A percentile compares a stretch with the other conserved stretches of the same genome.
phyloP scores from a whole-genome alignment of 1,140 invertebrate genomes.

The Polypedilum pembai region DNA sequence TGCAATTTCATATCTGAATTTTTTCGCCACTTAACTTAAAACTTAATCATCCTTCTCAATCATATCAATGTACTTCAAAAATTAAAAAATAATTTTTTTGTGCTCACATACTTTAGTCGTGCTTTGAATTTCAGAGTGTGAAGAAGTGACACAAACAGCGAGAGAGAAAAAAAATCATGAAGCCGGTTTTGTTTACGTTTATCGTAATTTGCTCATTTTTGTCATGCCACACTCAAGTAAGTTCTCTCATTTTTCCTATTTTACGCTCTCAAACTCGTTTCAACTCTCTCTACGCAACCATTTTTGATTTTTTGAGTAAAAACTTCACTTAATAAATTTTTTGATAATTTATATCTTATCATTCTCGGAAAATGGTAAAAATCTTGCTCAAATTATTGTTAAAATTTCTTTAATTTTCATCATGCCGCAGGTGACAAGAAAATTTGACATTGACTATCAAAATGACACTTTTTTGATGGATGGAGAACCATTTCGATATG shows the following conservation, averaged over 20 bases:
- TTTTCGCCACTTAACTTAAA: no score
- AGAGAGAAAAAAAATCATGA: background rate
- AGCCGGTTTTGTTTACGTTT: constrained; percentile 1
- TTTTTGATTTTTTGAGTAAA: background rate
- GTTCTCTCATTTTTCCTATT: background rate
- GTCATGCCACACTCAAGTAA: constrained; percentile 1
- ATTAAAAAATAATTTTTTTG: background rate
- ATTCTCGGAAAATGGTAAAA: background rate
- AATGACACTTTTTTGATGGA: constrained; percentile 70
- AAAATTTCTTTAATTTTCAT: background rate
- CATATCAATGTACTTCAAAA: no score
- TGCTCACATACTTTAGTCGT: background rate
- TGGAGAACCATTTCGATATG: constrained; percentile 67
- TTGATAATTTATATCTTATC: constrained; percentile 2
- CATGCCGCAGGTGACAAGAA: constrained; percentile 30
- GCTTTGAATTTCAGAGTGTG: background rate
- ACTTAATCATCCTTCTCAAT: no score
- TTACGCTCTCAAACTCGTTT: background rate
- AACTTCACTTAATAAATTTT: background rate
- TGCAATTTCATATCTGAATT: no score
- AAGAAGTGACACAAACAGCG: background rate
- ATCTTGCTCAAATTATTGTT: background rate
- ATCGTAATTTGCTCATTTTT: background rate
- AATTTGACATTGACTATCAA: constrained; percentile 54
- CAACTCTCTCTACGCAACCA: background rate